Conservation (phyloP, 2,888 invertebrate species). For the Perithous albicinctus region DNA sequence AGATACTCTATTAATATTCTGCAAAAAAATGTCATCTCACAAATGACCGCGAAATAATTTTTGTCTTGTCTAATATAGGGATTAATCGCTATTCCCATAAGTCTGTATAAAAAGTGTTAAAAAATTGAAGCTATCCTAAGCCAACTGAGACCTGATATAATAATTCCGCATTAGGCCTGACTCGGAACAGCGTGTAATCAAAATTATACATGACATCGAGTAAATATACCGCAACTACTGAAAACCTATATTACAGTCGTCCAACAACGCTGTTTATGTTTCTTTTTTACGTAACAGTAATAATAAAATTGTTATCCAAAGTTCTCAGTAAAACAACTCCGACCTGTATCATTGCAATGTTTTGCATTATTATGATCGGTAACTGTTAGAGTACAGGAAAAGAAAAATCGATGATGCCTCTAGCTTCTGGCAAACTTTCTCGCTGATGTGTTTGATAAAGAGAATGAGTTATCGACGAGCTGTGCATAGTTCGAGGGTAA, state of each 20-base stretch:
- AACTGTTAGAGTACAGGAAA: neutral
- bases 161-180: no score
- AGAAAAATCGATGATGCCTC: conserved; percentile 13
- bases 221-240: no score
- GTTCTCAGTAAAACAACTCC: neutral
- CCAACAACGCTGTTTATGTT: neutral
- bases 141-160: no score
- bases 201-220: no score
- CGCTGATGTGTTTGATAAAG: conserved; percentile 28
- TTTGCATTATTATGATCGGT: conserved; percentile 28
- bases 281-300: neutral
- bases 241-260: neutral
- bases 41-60: no score
- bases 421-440: conserved; percentile 40
- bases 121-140: no score
- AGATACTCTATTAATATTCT: no score
- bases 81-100: no score
- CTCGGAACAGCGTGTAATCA: no score
- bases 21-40: no score
- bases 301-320: neutral
- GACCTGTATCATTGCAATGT: neutral
- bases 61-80: no score
- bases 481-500: conserved; percentile 8
- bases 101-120: no score
- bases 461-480: conserved; percentile 50